A percentile compares a stretch with the other conserved stretches of the same genome.
These are phyloP conservation scores for Salarias fasciatus DNA, from an alignment of 2,797 vertebrate species.

Conservation along the genomic window DNA sequence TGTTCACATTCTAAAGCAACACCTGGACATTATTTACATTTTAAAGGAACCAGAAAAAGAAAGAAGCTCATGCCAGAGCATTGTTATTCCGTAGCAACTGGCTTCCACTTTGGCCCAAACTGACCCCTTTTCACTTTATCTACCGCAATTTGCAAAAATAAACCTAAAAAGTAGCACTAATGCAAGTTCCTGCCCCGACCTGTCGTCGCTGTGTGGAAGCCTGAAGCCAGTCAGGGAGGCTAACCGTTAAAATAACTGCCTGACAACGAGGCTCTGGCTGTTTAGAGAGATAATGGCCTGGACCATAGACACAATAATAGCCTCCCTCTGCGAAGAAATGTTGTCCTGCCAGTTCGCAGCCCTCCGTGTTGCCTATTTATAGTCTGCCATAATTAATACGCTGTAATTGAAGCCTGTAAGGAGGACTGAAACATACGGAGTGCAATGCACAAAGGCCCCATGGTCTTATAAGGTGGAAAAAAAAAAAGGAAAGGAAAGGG, in stretches of 20 bases:
- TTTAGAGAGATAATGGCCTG: slow-evolving; percentile 64
- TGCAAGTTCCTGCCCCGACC: slow-evolving; percentile 28
- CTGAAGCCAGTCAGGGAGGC: slow-evolving; percentile 33
- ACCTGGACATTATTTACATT: slow-evolving; percentile 26
- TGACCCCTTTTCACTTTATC: slow-evolving; percentile 16
- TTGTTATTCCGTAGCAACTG: slow-evolving; percentile 3
- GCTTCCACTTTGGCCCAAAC: slow-evolving; percentile 14
- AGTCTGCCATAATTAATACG: slow-evolving; percentile 65
- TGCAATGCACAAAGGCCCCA: neutral
- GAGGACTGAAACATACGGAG: slow-evolving; percentile 27
- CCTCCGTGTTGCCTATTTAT: slow-evolving; percentile 57
- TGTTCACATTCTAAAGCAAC: slow-evolving; percentile 20
- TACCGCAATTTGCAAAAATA: slow-evolving; percentile 7
- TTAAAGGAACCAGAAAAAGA: neutral
- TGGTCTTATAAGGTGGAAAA: neutral
- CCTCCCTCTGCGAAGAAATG: slow-evolving; percentile 55
- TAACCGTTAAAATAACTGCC: slow-evolving; percentile 51
- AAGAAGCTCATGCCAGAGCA: slow-evolving; percentile 11
- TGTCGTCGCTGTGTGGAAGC: slow-evolving; percentile 25
- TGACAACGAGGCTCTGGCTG: slow-evolving; percentile 56
- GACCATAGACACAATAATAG: slow-evolving; percentile 58
- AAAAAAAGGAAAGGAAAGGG: slow-evolving; percentile 18
- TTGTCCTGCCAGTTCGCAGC: slow-evolving; percentile 51
- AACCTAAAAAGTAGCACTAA: slow-evolving; percentile 18
- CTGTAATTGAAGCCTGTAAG: slow-evolving; percentile 52